Percentiles rank a stretch among this genome's conserved stretches.
These are phyloP conservation scores for Coregonus clupeaformis DNA, from an alignment of 2,113 vertebrate species.

Conservation along the genomic window DNA sequence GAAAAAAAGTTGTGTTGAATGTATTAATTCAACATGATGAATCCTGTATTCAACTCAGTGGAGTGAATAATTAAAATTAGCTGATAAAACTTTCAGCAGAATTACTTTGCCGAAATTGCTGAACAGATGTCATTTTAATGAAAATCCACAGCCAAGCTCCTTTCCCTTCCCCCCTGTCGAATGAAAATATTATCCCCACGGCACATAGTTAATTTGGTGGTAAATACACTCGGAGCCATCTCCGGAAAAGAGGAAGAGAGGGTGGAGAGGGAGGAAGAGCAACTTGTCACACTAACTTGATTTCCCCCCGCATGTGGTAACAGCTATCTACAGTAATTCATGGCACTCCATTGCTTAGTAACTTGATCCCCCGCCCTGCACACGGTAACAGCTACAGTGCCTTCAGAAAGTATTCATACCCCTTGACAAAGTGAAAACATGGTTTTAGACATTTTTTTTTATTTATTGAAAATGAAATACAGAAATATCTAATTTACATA, in stretches of 20 bases:
- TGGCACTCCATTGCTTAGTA: constrained; percentile 96
- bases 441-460: no score
- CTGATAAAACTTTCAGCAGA: constrained; percentile 99
- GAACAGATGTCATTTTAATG: constrained; percentile 99
- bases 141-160: constrained; percentile 99
- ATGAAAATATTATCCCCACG: constrained; percentile 99
- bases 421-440: no score
- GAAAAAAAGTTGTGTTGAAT: constrained; percentile 90
- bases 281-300: constrained; percentile 99
- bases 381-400: no score
- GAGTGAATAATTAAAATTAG: constrained; percentile 99
- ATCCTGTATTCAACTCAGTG: constrained; percentile 99
- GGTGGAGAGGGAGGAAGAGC: constrained; percentile 77
- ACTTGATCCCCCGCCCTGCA: constrained; percentile 71
- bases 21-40: constrained; percentile 99
- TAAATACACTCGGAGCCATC: constrained; percentile 98
- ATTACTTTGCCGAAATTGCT: constrained; percentile 99
- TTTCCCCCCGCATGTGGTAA: constrained; percentile 95
- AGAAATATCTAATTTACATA: no score
- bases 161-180: constrained; percentile 88
- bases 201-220: constrained; percentile 99
- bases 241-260: constrained; percentile 80
- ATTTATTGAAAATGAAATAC: no score
- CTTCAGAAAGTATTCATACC: no score
- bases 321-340: constrained; percentile 98